phyloP scores from a whole-genome alignment of 2,113 vertebrate species.

The Phaetusa simplex region DNA sequence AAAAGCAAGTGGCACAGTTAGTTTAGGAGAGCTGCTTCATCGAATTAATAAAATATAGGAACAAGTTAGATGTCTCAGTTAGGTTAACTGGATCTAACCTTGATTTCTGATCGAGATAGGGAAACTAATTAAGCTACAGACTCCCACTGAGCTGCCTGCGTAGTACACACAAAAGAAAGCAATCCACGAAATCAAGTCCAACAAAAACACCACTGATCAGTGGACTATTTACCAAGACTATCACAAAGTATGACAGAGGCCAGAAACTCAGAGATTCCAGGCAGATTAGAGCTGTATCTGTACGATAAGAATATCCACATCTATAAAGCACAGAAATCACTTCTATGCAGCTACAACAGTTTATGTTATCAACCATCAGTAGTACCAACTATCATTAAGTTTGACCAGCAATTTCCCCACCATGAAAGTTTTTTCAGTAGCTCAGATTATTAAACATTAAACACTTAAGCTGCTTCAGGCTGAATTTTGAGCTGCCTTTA shows the following conservation, averaged over 20 bases:
- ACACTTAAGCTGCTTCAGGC: not conserved
- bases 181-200: constrained; percentile 12
- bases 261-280: constrained; percentile 33
- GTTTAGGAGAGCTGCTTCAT: not conserved
- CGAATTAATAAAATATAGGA: not conserved
- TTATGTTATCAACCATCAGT: not conserved
- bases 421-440: not conserved
- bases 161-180: not conserved
- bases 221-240: constrained; percentile 28
- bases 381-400: not conserved
- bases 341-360: not conserved
- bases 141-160: not conserved
- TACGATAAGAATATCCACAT: not conserved
- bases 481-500: not conserved
- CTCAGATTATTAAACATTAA: constrained; percentile 5
- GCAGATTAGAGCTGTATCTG: not conserved
- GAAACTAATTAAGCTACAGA: constrained; percentile 7
- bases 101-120: constrained; percentile 23
- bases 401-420: not conserved
- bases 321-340: not conserved
- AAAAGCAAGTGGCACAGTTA: not conserved
- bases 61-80: not conserved
- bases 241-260: constrained; percentile 37
- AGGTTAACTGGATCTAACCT: not conserved
- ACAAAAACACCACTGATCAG: constrained; percentile 34